These are phyloP conservation scores for Phrynocephalus forsythii DNA, from an alignment of 2,797 vertebrate genomes.

Conservation along the genomic window DNA sequence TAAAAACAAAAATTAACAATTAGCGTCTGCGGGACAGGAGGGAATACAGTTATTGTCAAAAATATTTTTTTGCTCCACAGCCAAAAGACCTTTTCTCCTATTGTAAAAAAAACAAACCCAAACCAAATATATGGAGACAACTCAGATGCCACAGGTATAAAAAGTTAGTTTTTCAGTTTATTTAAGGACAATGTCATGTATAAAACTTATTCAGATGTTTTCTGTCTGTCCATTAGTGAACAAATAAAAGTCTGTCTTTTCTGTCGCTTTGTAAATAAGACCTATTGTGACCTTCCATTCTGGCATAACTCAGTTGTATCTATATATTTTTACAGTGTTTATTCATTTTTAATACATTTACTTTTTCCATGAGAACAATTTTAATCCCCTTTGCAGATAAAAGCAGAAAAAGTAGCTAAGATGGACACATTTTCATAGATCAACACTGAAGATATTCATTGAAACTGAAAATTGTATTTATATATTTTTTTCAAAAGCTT, in stretches of 20 bases:
- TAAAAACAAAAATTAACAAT: slow-evolving; percentile 62
- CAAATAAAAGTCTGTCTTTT: background rate
- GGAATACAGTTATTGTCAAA: slow-evolving; percentile 19
- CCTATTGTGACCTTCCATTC: background rate
- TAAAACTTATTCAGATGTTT: too few relatives aligned
- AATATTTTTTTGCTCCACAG: slow-evolving; percentile 39
- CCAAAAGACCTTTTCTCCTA: slow-evolving; percentile 49
- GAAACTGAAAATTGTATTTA: slow-evolving; percentile 59
- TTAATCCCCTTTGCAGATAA: slow-evolving; percentile 52
- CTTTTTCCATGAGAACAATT: slow-evolving; percentile 8
- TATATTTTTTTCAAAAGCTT: slow-evolving; percentile 60
- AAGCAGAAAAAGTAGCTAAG: slow-evolving; percentile 60
- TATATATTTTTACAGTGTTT: slow-evolving; percentile 52
- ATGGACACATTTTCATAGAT: slow-evolving; percentile 54
- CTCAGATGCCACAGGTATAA: slow-evolving; percentile 13
- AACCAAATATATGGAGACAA: slow-evolving; percentile 36
- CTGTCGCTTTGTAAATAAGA: background rate
- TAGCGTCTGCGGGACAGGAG: background rate
- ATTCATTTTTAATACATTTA: slow-evolving; percentile 26
- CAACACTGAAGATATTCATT: slow-evolving; percentile 62
- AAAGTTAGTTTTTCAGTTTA: background rate
- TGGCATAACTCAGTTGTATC: slow-evolving; percentile 33
- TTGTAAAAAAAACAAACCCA: slow-evolving; percentile 48
- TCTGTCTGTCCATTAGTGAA: background rate
- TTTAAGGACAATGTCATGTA: background rate